These are phyloP conservation scores for Coptodon bakossiorum DNA, from an alignment of 2,113 vertebrate species.

Conservation along the genomic window DNA sequence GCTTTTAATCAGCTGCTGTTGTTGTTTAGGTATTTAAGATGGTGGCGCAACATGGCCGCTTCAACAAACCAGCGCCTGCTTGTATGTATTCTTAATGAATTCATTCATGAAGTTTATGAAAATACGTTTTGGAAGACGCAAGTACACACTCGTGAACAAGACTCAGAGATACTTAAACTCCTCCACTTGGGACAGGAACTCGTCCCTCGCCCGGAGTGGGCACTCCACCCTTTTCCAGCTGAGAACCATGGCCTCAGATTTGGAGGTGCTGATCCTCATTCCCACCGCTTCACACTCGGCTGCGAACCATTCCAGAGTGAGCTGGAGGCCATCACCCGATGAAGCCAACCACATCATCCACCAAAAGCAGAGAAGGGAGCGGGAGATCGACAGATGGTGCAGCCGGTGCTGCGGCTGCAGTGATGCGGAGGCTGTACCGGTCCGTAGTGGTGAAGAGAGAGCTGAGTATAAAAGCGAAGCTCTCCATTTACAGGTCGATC, in stretches of 20 bases:
- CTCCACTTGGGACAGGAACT: neutral
- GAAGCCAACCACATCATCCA: neutral
- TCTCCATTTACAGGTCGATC: neutral
- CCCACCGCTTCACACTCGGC: neutral
- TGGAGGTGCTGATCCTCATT: neutral
- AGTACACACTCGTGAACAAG: neutral
- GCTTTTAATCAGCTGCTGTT: neutral
- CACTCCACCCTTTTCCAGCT: neutral
- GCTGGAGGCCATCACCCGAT: neutral
- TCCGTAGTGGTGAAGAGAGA: neutral
- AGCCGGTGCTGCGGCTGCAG: neutral
- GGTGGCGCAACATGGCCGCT: neutral
- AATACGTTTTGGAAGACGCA: neutral
- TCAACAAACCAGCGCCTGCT: neutral
- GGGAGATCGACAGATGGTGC: neutral
- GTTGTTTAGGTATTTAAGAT: neutral
- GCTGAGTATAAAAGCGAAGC: neutral
- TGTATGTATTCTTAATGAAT: neutral
- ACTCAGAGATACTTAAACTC: neutral
- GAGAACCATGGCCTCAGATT: neutral
- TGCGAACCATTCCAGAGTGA: neutral
- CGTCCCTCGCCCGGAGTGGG: accelerated
- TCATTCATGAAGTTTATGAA: neutral
- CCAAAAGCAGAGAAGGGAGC: neutral
- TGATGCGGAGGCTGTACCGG: neutral